Conservation (phyloP, 2,888 invertebrate genomes). For the Choreutis nemorana region DNA sequence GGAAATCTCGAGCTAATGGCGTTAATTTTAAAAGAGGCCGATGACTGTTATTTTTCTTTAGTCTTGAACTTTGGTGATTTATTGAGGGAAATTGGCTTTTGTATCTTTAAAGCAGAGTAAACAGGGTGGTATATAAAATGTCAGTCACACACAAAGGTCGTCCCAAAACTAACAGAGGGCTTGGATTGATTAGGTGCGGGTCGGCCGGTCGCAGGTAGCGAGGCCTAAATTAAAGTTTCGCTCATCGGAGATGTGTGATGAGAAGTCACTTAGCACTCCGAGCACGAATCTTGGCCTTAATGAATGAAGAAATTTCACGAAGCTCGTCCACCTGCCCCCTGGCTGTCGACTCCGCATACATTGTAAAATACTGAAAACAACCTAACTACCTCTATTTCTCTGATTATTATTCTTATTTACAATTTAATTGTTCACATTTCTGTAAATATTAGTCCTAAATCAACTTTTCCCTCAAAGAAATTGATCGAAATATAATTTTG, state of each 20-base stretch:
- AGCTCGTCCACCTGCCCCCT: constrained; percentile 37
- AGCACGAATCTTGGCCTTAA: constrained; percentile 52
- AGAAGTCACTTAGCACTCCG: constrained; percentile 39
- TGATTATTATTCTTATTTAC: too few relatives aligned
- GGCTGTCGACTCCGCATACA: constrained; percentile 31
- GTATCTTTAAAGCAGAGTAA: constrained; percentile 5
- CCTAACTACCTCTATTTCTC: not conserved
- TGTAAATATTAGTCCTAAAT: too few relatives aligned
- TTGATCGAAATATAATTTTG: too few relatives aligned
- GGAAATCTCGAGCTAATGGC: constrained; percentile 62
- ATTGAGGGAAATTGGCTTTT: constrained; percentile 33
- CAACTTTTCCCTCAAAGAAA: too few relatives aligned
- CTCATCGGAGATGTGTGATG: constrained; percentile 42
- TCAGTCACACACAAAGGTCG: constrained; percentile 39
- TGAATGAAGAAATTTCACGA: constrained; percentile 58
- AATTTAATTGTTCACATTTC: too few relatives aligned
- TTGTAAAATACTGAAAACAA: constrained; percentile 23
- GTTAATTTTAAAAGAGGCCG: constrained; percentile 63
- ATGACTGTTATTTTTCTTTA: constrained; percentile 61
- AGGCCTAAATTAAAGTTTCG: constrained; percentile 56
- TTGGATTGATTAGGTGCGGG: constrained; percentile 44
- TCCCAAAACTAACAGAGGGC: constrained; percentile 47
- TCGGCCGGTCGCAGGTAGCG: constrained; percentile 40
- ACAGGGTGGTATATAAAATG: constrained; percentile 30
- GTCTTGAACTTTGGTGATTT: constrained; percentile 50